Evolutionary conservation across 2,113 vertebrate species (phyloP).

Genomic region (Struthidea cinerea): DNA sequence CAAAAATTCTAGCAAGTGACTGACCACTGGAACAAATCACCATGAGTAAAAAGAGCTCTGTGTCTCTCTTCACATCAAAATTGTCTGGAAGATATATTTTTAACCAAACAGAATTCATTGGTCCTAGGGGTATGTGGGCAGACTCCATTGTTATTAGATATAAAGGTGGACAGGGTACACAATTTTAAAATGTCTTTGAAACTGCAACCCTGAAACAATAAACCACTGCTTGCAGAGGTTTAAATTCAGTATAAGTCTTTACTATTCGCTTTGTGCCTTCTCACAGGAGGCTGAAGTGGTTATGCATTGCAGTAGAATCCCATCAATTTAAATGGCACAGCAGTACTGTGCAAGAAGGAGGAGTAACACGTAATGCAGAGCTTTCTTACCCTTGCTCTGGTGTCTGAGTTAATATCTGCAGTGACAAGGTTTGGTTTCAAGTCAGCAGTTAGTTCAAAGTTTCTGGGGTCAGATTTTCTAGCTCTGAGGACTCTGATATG

Average conservation of each 20-base stretch:
- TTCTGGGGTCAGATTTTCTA: not conserved
- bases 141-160: not conserved
- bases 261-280: not conserved
- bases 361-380: accelerated
- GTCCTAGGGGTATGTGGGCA: not conserved
- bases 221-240: not conserved
- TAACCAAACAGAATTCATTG: not conserved
- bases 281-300: not conserved
- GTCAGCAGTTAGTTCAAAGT: not conserved
- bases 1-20: not conserved
- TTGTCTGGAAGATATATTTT: not conserved
- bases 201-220: not conserved
- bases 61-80: not conserved
- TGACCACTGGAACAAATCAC: not conserved
- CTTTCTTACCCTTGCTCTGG: not conserved
- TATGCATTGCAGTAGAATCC: not conserved
- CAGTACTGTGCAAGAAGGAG: not conserved
- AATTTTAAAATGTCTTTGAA: not conserved
- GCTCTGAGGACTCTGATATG: not conserved
- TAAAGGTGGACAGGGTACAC: not conserved
- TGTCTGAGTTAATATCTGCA: not conserved
- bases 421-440: not conserved
- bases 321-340: not conserved
- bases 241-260: not conserved
- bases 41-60: not conserved